Evolutionary conservation across 1,140 invertebrate genomes (phyloP).

Genomic region (Scaptomyza graminum): DNA sequence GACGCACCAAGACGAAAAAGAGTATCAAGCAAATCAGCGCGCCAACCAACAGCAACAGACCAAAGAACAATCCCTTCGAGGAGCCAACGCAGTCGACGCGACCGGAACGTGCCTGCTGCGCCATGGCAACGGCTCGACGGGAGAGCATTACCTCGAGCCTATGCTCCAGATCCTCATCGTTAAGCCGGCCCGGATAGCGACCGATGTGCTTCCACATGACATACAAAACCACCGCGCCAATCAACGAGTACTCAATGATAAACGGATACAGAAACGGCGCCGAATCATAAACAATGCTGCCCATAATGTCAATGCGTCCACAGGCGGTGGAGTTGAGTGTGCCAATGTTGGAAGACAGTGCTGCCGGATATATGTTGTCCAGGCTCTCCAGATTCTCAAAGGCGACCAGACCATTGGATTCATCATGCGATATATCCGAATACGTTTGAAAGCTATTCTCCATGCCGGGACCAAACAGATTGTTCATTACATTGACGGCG

Average conservation of each 20-base stretch:
- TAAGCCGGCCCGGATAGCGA: conserved; percentile 90
- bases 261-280: conserved; percentile 97
- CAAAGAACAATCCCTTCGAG: conserved; percentile 96
- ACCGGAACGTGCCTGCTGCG: conserved; percentile 91
- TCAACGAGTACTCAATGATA: conserved; percentile 98
- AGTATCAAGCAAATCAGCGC: conserved; percentile 96
- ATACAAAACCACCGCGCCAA: conserved; percentile 98
- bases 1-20: conserved; percentile 96
- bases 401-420: conserved; percentile 75
- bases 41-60: conserved; percentile 94
- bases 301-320: conserved; percentile 95
- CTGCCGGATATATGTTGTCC: conserved; percentile 86
- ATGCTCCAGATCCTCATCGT: conserved; percentile 93
- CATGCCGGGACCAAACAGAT: conserved; percentile 80
- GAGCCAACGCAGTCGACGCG: conserved; percentile 96
- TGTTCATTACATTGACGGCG: conserved; percentile 76
- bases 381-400: conserved; percentile 86
- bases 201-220: conserved; percentile 99
- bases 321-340: conserved; percentile 86
- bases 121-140: conserved; percentile 91
- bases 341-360: conserved; percentile 86
- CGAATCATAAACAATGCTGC: conserved; percentile 94
- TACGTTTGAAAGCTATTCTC: conserved; percentile 83
- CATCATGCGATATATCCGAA: conserved; percentile 83
- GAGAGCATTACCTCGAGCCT: conserved; percentile 93